Conservation (phyloP, 2,113 vertebrate genomes). For the Tachysurus fulvidraco region DNA sequence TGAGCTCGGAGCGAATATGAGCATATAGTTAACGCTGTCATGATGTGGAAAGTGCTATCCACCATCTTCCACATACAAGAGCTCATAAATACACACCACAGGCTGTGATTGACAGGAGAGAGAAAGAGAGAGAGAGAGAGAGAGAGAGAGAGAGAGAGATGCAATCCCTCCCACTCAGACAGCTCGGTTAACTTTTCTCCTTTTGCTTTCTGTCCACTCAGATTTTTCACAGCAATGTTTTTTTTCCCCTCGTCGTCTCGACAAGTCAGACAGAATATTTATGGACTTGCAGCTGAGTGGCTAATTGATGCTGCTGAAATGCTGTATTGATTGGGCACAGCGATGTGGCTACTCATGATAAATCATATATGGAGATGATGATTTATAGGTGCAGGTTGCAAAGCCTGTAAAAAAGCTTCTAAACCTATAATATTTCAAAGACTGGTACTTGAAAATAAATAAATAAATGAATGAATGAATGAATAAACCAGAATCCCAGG, state of each 20-base stretch:
- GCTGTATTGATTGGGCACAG: constrained; percentile 4
- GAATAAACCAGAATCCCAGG: too few species aligned
- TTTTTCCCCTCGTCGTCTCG: background rate
- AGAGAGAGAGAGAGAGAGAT: too few species aligned
- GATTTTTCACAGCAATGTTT: background rate
- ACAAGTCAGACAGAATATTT: background rate
- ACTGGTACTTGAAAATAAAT: background rate
- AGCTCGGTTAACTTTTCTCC: background rate
- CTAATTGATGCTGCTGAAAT: background rate
- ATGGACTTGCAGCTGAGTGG: background rate
- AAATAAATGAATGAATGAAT: too few species aligned
- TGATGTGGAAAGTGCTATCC: background rate
- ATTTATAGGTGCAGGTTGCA: background rate
- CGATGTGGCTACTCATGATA: background rate
- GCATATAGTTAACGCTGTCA: background rate
- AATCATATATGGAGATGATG: background rate
- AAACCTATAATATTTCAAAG: background rate
- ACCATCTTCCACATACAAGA: background rate
- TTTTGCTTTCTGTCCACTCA: background rate
- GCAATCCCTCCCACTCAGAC: background rate
- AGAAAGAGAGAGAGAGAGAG: background rate
- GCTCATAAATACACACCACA: background rate
- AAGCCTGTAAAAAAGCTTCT: background rate
- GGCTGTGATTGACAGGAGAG: background rate
- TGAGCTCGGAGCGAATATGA: background rate